Evolutionary conservation across 2,797 vertebrate species (phyloP), one percentile per base, ranked within the genome.

Genomic region (Emydoidea blandingii): DNA sequence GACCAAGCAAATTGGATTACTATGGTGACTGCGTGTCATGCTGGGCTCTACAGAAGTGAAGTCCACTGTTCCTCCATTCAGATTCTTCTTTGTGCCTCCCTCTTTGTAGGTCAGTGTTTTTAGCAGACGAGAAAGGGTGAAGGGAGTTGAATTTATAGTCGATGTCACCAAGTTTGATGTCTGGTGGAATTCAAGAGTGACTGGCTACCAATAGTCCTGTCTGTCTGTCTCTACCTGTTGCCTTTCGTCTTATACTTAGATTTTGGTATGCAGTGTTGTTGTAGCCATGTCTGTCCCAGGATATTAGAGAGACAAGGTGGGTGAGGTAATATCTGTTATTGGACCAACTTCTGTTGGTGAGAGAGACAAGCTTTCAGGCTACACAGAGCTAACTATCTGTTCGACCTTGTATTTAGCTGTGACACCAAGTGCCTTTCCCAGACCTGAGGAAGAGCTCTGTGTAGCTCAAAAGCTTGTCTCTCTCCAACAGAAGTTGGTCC

Each of bases 171-270:
- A 21, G 0, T 5, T 54, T 31, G 57, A 54, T 41, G 59, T 47
- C 4, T 74, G 37, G 23, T 76, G 0, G 0, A 23, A 16, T 53
- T 65, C 29, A 31, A 37, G 52, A 44, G 25, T 6, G 27, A 47
- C 12, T 50, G 25, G 31, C 90, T 44, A n/a, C 6, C 59, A 8
- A 21, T 44, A 27, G 1, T 1, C 56, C 27, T 7, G 16, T 25
- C n/a, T 53, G 34, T 14, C 6, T 54, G 59, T 44, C 21, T 41
- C 78, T 0, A 0, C 3, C 4, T 4, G 16, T 31, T 37, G 25
- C 27, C 10, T 65, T 53, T 79, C 50, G 7, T n/a, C 57, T 54
- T 14, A 3, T 59, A 15, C 15, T 41, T 31, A 72, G 85, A 56
- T 72, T 41, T 21, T 72, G 68, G 5, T 25, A 37, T 23, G n/a